phyloP scores from a whole-genome alignment of 2,113 vertebrate genomes.

The Elaphurus davidianus region DNA sequence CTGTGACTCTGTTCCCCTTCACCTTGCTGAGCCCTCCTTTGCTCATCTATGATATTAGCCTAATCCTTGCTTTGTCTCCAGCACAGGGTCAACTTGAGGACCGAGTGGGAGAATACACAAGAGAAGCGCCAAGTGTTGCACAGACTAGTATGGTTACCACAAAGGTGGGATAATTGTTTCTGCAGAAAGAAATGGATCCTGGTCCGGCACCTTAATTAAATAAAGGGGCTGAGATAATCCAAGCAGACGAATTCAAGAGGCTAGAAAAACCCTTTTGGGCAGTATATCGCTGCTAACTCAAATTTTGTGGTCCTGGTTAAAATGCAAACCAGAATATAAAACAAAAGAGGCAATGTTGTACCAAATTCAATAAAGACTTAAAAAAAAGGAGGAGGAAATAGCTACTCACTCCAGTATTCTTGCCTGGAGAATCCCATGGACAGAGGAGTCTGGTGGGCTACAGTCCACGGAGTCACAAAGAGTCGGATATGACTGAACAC shows the following conservation, averaged over 20 bases:
- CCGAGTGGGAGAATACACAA: neutral
- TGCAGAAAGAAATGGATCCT: neutral
- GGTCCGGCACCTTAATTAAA: neutral
- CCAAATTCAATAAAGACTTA: no score
- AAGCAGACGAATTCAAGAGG: neutral
- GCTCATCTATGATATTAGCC: neutral
- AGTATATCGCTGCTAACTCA: neutral
- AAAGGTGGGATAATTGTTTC: neutral
- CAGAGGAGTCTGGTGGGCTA: neutral
- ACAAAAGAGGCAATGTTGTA: no score
- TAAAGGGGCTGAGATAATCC: neutral
- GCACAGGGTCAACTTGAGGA: neutral
- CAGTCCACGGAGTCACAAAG: neutral
- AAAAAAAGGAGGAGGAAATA: neutral
- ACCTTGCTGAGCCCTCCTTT: neutral
- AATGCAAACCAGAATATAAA: neutral
- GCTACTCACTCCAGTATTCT: neutral
- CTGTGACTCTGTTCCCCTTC: neutral
- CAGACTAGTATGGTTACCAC: neutral
- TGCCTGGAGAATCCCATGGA: neutral
- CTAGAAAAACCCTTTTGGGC: neutral
- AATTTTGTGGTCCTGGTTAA: neutral
- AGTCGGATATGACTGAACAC: neutral
- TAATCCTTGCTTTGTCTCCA: neutral
- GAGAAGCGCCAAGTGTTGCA: neutral